Evolutionary conservation across 1,140 invertebrate genomes (phyloP).

Genomic region (Zaprionus capensis): DNA sequence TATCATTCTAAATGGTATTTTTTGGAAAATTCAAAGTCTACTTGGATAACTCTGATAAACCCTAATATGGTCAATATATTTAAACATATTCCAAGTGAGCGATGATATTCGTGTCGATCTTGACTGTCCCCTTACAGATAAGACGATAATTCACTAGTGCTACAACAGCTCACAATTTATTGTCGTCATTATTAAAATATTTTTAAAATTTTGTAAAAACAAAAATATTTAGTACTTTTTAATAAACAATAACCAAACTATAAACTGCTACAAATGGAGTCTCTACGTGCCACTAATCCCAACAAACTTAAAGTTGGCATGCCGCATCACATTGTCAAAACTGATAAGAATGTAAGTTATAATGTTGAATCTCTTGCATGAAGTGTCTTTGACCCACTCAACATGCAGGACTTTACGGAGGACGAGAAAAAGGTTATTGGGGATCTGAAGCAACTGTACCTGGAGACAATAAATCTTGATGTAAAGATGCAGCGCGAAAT

Average conservation of each 20-base stretch:
- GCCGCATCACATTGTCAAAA: slow-evolving; percentile 13
- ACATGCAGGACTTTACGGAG: slow-evolving; percentile 82
- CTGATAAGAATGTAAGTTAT: slow-evolving; percentile 43
- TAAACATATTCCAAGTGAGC: slow-evolving; percentile 16
- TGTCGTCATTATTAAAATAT: slow-evolving; percentile 30
- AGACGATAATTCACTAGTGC: slow-evolving; percentile 30
- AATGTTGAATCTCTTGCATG: background rate
- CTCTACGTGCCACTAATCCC: slow-evolving; percentile 4
- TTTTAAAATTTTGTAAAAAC: slow-evolving; percentile 27
- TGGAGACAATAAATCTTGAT: slow-evolving; percentile 92
- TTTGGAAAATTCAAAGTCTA: background rate
- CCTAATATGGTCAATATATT: background rate
- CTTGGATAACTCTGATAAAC: background rate
- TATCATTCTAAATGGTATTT: too few species aligned
- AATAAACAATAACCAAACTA: background rate
- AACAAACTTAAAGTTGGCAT: slow-evolving; percentile 35
- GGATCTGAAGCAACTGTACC: slow-evolving; percentile 94
- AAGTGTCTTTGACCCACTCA: background rate
- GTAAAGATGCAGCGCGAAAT: slow-evolving; percentile 95
- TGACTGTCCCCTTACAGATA: background rate
- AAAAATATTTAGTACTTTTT: slow-evolving; percentile 17
- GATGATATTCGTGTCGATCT: slow-evolving; percentile 11
- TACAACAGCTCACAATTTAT: slow-evolving; percentile 29
- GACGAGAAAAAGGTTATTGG: slow-evolving; percentile 91
- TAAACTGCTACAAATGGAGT: slow-evolving; percentile 31